Evolutionary conservation across 1,140 invertebrate species (phyloP).

Genomic region (Periplaneta americana): DNA sequence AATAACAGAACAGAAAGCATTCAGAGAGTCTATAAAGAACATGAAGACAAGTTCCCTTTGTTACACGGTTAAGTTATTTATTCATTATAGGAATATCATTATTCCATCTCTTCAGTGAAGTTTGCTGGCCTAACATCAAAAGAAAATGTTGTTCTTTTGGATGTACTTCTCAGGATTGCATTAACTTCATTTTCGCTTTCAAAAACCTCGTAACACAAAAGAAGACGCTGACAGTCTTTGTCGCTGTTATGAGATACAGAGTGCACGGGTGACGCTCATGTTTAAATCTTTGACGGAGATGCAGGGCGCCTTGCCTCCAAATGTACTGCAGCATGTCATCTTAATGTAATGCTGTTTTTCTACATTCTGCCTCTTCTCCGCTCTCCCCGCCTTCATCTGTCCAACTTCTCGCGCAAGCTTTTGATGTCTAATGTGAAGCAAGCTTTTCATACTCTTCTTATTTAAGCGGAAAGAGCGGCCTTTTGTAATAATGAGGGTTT

Average conservation of each 20-base stretch:
- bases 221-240: background rate
- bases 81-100: background rate
- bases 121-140: background rate
- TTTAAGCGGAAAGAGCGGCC: background rate
- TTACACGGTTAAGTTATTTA: background rate
- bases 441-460: background rate
- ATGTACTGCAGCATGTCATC: background rate
- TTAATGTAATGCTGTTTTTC: background rate
- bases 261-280: background rate
- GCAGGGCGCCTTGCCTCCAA: background rate
- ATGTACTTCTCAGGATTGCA: background rate
- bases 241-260: background rate
- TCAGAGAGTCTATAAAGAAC: no score
- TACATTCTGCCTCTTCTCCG: background rate
- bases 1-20: no score
- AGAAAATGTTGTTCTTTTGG: background rate
- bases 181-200: background rate
- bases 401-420: background rate
- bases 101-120: background rate
- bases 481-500: background rate
- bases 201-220: background rate
- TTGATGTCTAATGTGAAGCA: background rate
- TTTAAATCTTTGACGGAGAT: background rate
- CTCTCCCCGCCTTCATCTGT: background rate
- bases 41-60: no score